These are phyloP conservation scores for Cygnus buccinator DNA, from an alignment of 2,113 vertebrate genomes.

Conservation along the genomic window DNA sequence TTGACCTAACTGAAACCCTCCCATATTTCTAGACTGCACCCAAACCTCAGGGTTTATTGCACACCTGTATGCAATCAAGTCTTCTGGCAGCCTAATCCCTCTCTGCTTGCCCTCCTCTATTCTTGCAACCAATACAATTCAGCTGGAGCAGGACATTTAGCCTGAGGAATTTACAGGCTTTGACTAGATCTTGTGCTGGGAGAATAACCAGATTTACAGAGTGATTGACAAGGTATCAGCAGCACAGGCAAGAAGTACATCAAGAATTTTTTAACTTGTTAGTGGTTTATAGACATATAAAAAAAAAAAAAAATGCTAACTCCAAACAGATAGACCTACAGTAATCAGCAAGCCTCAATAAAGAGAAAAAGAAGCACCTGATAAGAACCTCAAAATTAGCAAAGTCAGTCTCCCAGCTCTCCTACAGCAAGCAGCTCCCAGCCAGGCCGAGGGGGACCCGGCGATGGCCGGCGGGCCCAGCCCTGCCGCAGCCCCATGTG, in stretches of 20 bases:
- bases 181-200: fast-evolving
- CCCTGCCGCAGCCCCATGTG: fast-evolving
- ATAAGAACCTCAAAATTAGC: neutral
- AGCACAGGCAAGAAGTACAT: neutral
- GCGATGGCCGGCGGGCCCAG: fast-evolving
- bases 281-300: neutral
- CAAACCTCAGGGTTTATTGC: fast-evolving
- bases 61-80: fast-evolving
- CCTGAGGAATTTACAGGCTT: neutral
- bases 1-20: fast-evolving
- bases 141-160: neutral
- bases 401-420: neutral
- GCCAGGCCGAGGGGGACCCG: neutral
- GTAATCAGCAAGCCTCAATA: neutral
- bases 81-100: neutral
- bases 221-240: neutral
- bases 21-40: neutral
- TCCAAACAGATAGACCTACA: neutral
- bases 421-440: neutral
- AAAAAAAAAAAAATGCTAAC: neutral
- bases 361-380: neutral
- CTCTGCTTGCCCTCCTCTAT: neutral
- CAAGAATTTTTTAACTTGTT: neutral
- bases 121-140: neutral
- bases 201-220: fast-evolving